Percentiles rank a stretch among this genome's conserved stretches.
These are phyloP conservation scores for Phaenicophaeus curvirostris DNA, from an alignment of 2,797 vertebrate genomes.

Conservation along the genomic window DNA sequence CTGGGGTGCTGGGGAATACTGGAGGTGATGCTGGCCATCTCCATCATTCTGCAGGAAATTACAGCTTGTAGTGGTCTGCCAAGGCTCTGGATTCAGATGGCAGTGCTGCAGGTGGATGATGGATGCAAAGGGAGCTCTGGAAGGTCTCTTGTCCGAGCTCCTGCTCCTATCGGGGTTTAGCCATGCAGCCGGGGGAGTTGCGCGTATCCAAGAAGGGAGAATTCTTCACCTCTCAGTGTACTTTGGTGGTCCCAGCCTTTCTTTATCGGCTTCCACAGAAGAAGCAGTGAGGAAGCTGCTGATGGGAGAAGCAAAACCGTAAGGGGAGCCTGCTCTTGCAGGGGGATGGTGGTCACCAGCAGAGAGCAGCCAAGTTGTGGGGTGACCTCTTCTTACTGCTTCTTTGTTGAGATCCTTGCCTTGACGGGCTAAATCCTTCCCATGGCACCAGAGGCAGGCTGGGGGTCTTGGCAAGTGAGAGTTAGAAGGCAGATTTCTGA, in stretches of 20 bases:
- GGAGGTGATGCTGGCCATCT: not conserved
- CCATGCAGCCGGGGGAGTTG: not conserved
- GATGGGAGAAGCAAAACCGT: not conserved
- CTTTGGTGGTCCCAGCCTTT: accelerated
- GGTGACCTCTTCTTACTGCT: not conserved
- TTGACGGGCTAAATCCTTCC: not conserved
- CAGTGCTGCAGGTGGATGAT: not conserved
- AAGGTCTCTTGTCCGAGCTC: not conserved
- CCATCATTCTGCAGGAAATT: not conserved
- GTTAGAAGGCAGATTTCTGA: not conserved
- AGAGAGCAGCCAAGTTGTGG: not conserved
- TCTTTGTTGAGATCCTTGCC: not conserved
- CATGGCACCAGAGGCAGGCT: not conserved
- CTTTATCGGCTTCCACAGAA: not conserved
- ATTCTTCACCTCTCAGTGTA: not conserved
- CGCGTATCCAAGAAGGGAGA: not conserved
- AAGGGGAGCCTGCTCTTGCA: not conserved
- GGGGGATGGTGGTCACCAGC: not conserved
- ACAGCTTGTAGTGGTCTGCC: accelerated
- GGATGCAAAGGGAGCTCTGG: not conserved
- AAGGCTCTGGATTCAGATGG: not conserved
- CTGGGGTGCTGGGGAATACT: too few relatives aligned
- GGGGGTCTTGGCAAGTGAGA: not conserved
- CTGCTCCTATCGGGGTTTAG: not conserved
- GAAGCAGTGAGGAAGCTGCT: not conserved